Conservation (phyloP, 2,797 vertebrate genomes). For the Sebastes kiyomatsui region DNA sequence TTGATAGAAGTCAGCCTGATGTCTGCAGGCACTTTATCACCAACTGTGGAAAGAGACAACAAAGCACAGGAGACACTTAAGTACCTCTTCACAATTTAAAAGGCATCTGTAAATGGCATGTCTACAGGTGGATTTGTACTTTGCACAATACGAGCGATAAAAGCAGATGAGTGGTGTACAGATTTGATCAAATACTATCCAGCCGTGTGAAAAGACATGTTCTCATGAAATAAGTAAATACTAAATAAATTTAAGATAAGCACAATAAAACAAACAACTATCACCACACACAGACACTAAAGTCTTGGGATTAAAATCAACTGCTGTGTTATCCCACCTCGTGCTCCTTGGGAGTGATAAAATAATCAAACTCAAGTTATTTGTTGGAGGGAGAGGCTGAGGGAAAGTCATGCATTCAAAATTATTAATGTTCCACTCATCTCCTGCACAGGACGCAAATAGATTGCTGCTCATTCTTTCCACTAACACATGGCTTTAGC, state of each 20-base stretch:
- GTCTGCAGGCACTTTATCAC: slow-evolving; percentile 98
- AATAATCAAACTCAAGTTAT: slow-evolving; percentile 47
- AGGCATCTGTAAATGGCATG: neutral
- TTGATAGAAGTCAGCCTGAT: slow-evolving; percentile 97
- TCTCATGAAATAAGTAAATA: neutral
- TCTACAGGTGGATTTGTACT: neutral
- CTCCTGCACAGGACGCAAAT: slow-evolving; percentile 55
- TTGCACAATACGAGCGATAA: neutral
- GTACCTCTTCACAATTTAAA: slow-evolving; percentile 17
- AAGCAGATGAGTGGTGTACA: neutral
- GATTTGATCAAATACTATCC: neutral
- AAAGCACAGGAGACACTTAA: slow-evolving; percentile 18
- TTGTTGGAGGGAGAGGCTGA: neutral
- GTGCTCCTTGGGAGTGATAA: slow-evolving; percentile 21
- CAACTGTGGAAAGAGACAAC: slow-evolving; percentile 85
- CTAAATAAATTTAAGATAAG: neutral
- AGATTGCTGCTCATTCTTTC: slow-evolving; percentile 72
- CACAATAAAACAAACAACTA: slow-evolving; percentile 16
- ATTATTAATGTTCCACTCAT: slow-evolving; percentile 53
- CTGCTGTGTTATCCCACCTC: slow-evolving; percentile 4
- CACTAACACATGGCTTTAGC: slow-evolving; percentile 57
- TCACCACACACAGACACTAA: neutral
- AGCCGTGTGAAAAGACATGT: neutral
- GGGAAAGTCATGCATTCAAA: slow-evolving; percentile 37
- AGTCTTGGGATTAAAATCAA: neutral